Evolutionary conservation across 2,888 invertebrate genomes (phyloP).

Genomic region (Leucophora obtusa): DNA sequence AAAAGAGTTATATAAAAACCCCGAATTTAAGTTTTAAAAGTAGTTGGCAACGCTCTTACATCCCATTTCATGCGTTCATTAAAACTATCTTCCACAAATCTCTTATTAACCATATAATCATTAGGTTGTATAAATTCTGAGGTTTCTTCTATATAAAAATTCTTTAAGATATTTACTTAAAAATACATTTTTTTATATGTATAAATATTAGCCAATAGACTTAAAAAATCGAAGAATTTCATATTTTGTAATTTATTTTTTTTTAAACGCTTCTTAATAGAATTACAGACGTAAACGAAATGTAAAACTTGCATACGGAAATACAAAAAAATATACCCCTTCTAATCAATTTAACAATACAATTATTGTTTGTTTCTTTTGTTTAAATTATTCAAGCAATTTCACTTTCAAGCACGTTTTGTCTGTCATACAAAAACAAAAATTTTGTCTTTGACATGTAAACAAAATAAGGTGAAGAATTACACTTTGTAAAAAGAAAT

Average conservation of each 20-base stretch:
- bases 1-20: too few relatives aligned
- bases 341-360: background rate
- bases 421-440: constrained; percentile 33
- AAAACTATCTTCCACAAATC: too few relatives aligned
- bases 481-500: background rate
- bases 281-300: background rate
- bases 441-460: constrained; percentile 36
- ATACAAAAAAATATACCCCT: background rate
- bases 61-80: too few relatives aligned
- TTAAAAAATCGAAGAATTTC: background rate
- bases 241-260: background rate
- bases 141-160: too few relatives aligned
- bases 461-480: constrained; percentile 19
- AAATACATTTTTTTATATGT: too few relatives aligned
- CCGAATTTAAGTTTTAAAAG: too few relatives aligned
- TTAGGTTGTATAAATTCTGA: too few relatives aligned
- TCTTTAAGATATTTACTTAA: too few relatives aligned
- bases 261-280: background rate
- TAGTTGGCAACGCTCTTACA: too few relatives aligned
- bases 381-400: constrained; percentile 39
- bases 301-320: background rate
- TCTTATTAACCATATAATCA: too few relatives aligned
- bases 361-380: background rate
- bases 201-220: background rate
- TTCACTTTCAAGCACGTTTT: constrained; percentile 57